Evolutionary conservation across 2,113 vertebrate species (phyloP).

Genomic region (Colinus virginianus): DNA sequence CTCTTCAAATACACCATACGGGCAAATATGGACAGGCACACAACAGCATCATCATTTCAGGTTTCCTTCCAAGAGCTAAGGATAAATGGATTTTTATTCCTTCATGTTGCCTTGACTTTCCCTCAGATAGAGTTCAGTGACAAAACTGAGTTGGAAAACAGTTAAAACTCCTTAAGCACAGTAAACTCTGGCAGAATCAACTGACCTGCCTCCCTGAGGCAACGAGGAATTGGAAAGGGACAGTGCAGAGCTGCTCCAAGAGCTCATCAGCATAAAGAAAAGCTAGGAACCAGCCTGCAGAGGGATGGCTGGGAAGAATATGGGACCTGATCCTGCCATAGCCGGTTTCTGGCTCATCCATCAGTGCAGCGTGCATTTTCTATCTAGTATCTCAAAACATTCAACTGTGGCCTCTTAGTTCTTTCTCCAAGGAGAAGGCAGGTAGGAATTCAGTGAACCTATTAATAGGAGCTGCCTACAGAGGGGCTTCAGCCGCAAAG

Average conservation of each 20-base stretch:
- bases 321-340: not conserved
- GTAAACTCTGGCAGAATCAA: not conserved
- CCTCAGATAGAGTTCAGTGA: not conserved
- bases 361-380: not conserved
- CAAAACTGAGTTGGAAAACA: rapidly evolving
- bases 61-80: not conserved
- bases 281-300: rapidly evolving
- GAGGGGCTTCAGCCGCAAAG: not conserved
- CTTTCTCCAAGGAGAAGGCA: not conserved
- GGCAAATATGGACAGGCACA: not conserved
- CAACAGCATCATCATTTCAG: not conserved
- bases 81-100: not conserved
- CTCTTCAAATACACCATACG: not conserved
- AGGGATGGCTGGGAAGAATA: not conserved
- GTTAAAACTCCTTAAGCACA: rapidly evolving
- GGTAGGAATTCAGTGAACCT: no score
- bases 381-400: not conserved
- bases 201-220: not conserved
- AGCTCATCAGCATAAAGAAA: not conserved
- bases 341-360: rapidly evolving
- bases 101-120: not conserved
- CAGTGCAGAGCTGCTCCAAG: not conserved
- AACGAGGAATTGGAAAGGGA: not conserved
- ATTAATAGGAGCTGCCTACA: not conserved
- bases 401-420: not conserved